Evolutionary conservation across 1,140 invertebrate species (phyloP).

Genomic region (Drosophila bipectinata): DNA sequence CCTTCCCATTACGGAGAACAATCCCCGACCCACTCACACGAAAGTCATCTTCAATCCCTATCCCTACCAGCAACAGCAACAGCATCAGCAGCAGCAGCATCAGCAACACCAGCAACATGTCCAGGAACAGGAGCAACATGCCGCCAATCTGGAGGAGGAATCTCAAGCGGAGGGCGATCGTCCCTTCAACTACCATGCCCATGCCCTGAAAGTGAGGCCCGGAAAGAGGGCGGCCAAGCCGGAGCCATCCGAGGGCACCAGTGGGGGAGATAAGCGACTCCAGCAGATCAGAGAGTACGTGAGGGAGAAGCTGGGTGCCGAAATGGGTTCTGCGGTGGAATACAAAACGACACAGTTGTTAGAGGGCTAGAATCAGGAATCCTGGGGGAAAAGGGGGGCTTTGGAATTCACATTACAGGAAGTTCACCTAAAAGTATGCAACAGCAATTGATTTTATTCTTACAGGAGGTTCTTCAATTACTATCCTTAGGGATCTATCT

Average conservation of each 20-base stretch:
- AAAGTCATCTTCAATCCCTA: slow-evolving; percentile 76
- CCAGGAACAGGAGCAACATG: slow-evolving; percentile 25
- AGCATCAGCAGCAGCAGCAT: slow-evolving; percentile 37
- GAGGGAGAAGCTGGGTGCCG: slow-evolving; percentile 72
- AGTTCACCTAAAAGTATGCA: background rate
- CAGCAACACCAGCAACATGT: slow-evolving; percentile 7
- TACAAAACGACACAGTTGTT: slow-evolving; percentile 76
- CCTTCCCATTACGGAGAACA: slow-evolving; percentile 74
- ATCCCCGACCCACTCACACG: slow-evolving; percentile 77
- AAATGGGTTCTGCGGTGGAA: slow-evolving; percentile 76
- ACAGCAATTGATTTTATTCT: background rate
- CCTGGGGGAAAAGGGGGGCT: background rate
- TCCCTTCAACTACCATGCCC: slow-evolving; percentile 80
- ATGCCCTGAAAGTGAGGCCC: slow-evolving; percentile 50
- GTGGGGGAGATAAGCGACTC: slow-evolving; percentile 45
- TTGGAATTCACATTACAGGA: background rate
- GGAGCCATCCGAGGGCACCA: slow-evolving; percentile 6
- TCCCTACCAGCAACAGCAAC: slow-evolving; percentile 58
- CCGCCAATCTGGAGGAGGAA: slow-evolving; percentile 10
- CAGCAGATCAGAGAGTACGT: slow-evolving; percentile 78
- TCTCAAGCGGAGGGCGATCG: slow-evolving; percentile 41
- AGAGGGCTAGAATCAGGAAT: slow-evolving; percentile 47
- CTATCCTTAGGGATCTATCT: too few relatives aligned
- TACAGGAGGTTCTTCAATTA: too few relatives aligned
- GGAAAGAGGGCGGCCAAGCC: slow-evolving; percentile 56